A percentile compares a stretch with the other conserved stretches of the same genome.
Evolutionary conservation across 2,888 invertebrate genomes (phyloP).

Genomic region (Drosophila subquinaria): DNA sequence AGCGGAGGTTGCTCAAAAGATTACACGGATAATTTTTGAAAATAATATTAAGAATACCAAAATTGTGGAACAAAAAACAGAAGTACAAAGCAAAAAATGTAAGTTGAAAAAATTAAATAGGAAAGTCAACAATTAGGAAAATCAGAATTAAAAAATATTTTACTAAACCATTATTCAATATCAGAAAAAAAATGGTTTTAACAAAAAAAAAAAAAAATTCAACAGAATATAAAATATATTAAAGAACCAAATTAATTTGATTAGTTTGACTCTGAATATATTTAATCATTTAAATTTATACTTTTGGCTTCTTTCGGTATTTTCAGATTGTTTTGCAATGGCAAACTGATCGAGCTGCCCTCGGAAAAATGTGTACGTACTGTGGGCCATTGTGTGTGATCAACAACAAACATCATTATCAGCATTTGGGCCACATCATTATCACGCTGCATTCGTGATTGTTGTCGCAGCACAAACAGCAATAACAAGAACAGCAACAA

Average conservation of each 20-base stretch:
- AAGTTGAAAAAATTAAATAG: background rate
- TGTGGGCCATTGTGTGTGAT: conserved; percentile 50
- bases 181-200: too few species aligned
- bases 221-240: too few species aligned
- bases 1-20: conserved; percentile 23
- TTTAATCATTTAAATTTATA: too few species aligned
- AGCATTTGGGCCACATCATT: conserved; percentile 63
- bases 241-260: too few species aligned
- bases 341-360: background rate
- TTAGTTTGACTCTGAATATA: too few species aligned
- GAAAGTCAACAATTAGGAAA: background rate
- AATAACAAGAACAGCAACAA: conserved; percentile 18
- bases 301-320: too few species aligned
- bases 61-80: background rate
- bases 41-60: background rate
- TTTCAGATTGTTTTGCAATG: too few species aligned
- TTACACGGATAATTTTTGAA: background rate
- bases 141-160: too few species aligned
- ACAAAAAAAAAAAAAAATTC: too few species aligned
- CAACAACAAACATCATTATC: conserved; percentile 64
- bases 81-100: background rate
- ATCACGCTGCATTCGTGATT: conserved; percentile 70
- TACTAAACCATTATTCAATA: too few species aligned
- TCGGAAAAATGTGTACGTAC: conserved; percentile 17
- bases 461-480: conserved; percentile 59